phyloP scores from a whole-genome alignment of 2,797 vertebrate genomes.

The Manis pentadactyla region DNA sequence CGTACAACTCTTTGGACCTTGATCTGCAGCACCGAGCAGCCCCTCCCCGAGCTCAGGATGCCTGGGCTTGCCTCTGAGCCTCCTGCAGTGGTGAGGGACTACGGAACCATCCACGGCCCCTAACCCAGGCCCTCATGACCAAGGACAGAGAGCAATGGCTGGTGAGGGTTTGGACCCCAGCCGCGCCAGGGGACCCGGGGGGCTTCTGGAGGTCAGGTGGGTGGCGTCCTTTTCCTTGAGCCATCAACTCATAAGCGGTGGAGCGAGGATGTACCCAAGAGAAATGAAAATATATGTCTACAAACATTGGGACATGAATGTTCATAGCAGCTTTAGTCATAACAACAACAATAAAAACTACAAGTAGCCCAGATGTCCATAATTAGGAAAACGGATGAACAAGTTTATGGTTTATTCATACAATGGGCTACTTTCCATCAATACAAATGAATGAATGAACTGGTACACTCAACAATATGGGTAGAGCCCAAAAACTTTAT shows the following conservation, averaged over 20 bases:
- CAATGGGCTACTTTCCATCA: not conserved
- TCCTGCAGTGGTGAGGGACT: not conserved
- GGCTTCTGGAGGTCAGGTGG: not conserved
- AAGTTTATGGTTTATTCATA: not conserved
- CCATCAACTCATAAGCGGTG: not conserved
- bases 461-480: fast-evolving
- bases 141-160: not conserved
- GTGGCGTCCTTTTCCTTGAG: not conserved
- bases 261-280: not conserved
- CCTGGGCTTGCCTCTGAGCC: not conserved
- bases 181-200: not conserved
- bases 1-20: not conserved
- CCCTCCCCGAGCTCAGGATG: not conserved
- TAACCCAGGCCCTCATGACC: not conserved
- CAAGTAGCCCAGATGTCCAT: not conserved
- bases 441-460: too few relatives aligned
- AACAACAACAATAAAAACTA: not conserved
- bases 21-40: not conserved
- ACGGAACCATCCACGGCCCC: not conserved
- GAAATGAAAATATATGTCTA: not conserved
- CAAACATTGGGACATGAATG: not conserved
- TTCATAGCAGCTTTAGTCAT: not conserved
- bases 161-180: not conserved
- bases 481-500: fast-evolving
- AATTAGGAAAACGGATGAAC: not conserved